Conservation (phyloP, 2,797 vertebrate species). For the Pampus argenteus region DNA sequence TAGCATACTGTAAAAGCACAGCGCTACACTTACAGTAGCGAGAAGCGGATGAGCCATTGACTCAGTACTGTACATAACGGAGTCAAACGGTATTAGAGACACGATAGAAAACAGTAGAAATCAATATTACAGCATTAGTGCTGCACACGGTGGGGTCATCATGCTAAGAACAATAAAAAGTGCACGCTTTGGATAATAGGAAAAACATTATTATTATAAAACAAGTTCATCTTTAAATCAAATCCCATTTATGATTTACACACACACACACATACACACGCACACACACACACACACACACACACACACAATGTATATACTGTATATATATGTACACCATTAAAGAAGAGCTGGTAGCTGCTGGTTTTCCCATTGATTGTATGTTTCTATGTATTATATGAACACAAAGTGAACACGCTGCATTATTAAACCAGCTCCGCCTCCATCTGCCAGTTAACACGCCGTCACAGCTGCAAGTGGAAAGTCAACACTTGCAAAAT, state of each 20-base stretch:
- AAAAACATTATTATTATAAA: not conserved
- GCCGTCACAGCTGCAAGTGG: constrained; percentile 60
- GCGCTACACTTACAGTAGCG: not conserved
- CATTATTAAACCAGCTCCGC: not conserved
- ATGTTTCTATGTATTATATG: not conserved
- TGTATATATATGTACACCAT: no score
- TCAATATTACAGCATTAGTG: constrained; percentile 38
- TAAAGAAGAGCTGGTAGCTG: no score
- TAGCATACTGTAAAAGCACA: not conserved
- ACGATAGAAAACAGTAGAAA: constrained; percentile 26
- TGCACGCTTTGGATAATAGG: not conserved
- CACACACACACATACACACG: no score
- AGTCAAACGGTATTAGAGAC: constrained; percentile 35
- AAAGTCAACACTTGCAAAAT: constrained; percentile 79
- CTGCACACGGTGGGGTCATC: not conserved
- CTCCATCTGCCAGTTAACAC: constrained; percentile 5
- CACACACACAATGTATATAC: no score
- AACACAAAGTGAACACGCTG: not conserved
- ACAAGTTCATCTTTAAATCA: no score
- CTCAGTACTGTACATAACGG: constrained; percentile 38
- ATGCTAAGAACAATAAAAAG: constrained; percentile 25
- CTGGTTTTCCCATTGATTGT: not conserved
- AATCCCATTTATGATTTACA: not conserved
- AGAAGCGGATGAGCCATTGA: constrained; percentile 11
- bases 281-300: no score